Conservation (phyloP, 2,888 invertebrate genomes). For the Heteropelma amictum region DNA sequence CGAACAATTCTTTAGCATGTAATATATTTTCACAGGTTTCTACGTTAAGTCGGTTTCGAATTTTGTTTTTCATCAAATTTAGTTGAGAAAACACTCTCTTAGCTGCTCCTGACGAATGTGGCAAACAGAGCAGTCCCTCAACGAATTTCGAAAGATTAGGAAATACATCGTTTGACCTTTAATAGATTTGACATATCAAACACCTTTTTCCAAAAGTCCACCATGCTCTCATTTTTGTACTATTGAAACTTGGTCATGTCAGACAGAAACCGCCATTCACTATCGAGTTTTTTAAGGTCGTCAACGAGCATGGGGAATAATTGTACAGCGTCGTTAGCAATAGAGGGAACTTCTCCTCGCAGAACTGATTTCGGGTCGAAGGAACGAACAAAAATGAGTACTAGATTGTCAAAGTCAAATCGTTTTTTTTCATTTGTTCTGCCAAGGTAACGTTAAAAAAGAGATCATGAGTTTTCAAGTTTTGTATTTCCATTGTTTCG, state of each 20-base stretch:
- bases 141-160: conserved; percentile 33
- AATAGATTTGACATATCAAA: not conserved
- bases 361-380: conserved; percentile 19
- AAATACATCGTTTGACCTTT: conserved; percentile 16
- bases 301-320: conserved; percentile 1
- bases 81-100: conserved; percentile 38
- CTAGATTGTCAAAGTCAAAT: too few species aligned
- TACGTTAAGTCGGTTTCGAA: conserved; percentile 29
- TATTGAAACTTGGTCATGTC: conserved; percentile 7
- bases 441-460: too few species aligned
- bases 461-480: conserved; percentile 6
- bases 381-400: conserved; percentile 11
- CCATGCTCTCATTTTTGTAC: conserved; percentile 5
- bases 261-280: conserved; percentile 26
- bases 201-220: conserved; percentile 18
- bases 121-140: conserved; percentile 21
- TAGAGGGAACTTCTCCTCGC: conserved; percentile 13
- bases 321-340: conserved; percentile 8
- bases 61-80: conserved; percentile 39
- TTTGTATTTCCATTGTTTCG: conserved; percentile 23
- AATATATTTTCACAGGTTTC: conserved; percentile 32
- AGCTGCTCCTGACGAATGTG: conserved; percentile 40
- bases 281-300: conserved; percentile 17
- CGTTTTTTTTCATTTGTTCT: too few species aligned
- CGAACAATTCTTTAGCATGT: conserved; percentile 32